Percentiles rank a stretch among this genome's conserved stretches.
Evolutionary conservation across 64 coral and sea anemone species (phyloP).

Genomic region (Astreopora myriophthalma): DNA sequence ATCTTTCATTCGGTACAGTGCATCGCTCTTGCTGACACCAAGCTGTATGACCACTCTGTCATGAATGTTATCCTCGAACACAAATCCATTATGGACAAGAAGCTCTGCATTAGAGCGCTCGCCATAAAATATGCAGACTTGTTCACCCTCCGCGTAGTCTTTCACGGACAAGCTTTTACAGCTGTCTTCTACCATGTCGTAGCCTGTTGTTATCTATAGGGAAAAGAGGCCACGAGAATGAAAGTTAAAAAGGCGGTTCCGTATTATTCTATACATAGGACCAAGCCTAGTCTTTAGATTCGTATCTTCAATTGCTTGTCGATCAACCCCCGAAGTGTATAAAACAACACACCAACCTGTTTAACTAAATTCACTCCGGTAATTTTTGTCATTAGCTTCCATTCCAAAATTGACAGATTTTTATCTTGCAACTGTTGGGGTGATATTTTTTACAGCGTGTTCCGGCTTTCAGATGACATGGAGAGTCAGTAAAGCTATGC

Average conservation of each 20-base stretch:
- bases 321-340: too few relatives aligned
- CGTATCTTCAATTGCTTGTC: too few relatives aligned
- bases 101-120: slow-evolving; percentile 83
- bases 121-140: slow-evolving; percentile 91
- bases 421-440: too few relatives aligned
- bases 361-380: too few relatives aligned
- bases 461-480: too few relatives aligned
- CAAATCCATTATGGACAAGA: slow-evolving; percentile 90
- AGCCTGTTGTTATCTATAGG: slow-evolving; percentile 86
- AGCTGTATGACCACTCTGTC: slow-evolving; percentile 81
- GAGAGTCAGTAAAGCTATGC: too few relatives aligned
- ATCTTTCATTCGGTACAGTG: slow-evolving; percentile 81
- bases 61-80: slow-evolving; percentile 67
- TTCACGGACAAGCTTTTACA: slow-evolving; percentile 76
- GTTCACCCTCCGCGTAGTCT: slow-evolving; percentile 68
- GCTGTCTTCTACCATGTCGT: slow-evolving; percentile 47
- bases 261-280: too few relatives aligned
- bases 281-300: too few relatives aligned
- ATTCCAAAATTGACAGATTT: too few relatives aligned
- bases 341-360: too few relatives aligned
- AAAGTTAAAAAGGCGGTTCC: background rate
- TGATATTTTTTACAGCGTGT: too few relatives aligned
- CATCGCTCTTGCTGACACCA: slow-evolving; percentile 87
- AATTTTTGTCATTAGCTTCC: too few relatives aligned
- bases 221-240: background rate